Conservation (phyloP, 2,888 invertebrate species). For the Ectemnius lituratus region DNA sequence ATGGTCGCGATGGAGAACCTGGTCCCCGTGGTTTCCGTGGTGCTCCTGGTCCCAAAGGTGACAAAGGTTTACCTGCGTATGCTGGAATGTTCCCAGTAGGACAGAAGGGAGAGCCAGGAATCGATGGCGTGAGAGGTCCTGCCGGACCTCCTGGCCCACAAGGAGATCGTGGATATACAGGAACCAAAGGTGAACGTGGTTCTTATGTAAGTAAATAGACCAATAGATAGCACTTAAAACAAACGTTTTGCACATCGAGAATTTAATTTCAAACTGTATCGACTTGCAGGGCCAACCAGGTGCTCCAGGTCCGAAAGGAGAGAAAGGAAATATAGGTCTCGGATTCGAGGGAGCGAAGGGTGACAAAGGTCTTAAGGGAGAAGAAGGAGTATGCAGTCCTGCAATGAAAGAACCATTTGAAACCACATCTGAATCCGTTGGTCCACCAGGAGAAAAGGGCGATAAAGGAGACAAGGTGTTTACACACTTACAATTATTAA, state of each 20-base stretch:
- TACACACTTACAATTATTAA: slow-evolving; percentile 59
- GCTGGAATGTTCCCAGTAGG: slow-evolving; percentile 86
- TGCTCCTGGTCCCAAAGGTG: slow-evolving; percentile 83
- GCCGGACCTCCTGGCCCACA: slow-evolving; percentile 83
- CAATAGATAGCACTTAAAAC: neutral
- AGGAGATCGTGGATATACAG: slow-evolving; percentile 81
- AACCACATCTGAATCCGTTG: slow-evolving; percentile 70
- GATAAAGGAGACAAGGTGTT: slow-evolving; percentile 82
- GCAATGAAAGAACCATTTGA: slow-evolving; percentile 21
- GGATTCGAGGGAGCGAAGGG: slow-evolving; percentile 82
- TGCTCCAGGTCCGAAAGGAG: slow-evolving; percentile 84
- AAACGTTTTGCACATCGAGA: neutral
- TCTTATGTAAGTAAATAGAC: slow-evolving; percentile 78
- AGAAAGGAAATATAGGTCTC: slow-evolving; percentile 82
- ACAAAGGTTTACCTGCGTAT: slow-evolving; percentile 90
- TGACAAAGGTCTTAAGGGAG: slow-evolving; percentile 84
- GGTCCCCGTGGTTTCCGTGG: slow-evolving; percentile 90
- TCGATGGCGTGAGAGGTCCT: slow-evolving; percentile 85
- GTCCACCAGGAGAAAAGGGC: slow-evolving; percentile 78
- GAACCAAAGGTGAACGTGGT: slow-evolving; percentile 83
- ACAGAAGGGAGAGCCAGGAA: slow-evolving; percentile 91
- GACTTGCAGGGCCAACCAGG: slow-evolving; percentile 83
- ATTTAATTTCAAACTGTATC: neutral
- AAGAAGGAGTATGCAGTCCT: slow-evolving; percentile 73
- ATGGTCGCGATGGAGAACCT: slow-evolving; percentile 84